Percentiles rank a stretch among this genome's conserved stretches.
Conservation (phyloP, 2,113 vertebrate species). For the Anguilla japonica region DNA sequence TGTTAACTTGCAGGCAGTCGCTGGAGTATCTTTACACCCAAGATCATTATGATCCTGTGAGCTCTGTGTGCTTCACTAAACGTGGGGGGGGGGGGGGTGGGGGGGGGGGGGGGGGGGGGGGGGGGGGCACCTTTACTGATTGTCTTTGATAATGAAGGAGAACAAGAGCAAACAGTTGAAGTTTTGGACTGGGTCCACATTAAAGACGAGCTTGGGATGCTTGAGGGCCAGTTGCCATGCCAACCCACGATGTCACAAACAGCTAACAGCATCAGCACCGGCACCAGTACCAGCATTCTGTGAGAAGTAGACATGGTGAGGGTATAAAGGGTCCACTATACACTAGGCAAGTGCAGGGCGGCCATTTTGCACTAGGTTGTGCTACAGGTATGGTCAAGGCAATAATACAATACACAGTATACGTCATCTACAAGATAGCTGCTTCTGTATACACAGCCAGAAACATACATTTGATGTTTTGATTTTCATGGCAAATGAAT, state of each 20-base stretch:
- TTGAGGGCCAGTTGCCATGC: background rate
- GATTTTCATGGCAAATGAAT: no score
- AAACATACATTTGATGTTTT: no score
- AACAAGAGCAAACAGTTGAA: slow-evolving; percentile 5
- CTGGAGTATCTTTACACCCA: slow-evolving; percentile 79
- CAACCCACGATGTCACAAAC: background rate
- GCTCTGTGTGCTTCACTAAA: slow-evolving; percentile 8
- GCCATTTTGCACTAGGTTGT: no score
- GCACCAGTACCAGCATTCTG: no score
- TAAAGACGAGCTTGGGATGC: background rate
- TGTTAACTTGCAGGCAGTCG: slow-evolving; percentile 73
- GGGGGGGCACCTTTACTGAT: slow-evolving; percentile 14
- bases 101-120: slow-evolving; percentile 48
- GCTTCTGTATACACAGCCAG: no score
- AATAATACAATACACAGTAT: no score
- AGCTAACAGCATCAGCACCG: no score
- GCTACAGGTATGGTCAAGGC: no score
- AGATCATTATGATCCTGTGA: slow-evolving; percentile 79
- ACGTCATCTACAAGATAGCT: no score
- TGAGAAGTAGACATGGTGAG: no score
- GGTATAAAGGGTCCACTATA: no score
- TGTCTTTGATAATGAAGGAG: background rate
- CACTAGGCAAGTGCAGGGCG: no score
- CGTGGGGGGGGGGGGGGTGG: slow-evolving; percentile 43
- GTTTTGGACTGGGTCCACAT: background rate